Conservation (phyloP, 1,140 invertebrate genomes). For the Brachionus paranguensis region DNA sequence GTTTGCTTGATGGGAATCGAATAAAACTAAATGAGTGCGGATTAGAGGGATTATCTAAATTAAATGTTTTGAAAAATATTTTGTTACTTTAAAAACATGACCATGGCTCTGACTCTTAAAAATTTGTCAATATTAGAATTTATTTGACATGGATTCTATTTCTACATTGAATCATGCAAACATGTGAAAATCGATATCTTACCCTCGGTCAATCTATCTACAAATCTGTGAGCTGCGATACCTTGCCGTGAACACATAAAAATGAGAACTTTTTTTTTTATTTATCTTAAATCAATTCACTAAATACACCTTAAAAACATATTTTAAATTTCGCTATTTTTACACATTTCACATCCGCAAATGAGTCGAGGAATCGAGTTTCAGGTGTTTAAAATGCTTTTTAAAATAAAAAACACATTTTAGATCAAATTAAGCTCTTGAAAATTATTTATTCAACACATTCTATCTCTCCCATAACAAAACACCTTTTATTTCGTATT, state of each 20-base stretch:
- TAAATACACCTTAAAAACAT: neutral
- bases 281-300: neutral
- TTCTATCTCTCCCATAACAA: too few relatives aligned
- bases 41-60: constrained; percentile 18
- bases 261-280: neutral
- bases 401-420: neutral
- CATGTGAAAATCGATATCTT: constrained; percentile 17
- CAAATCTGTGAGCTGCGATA: neutral
- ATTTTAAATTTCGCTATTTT: neutral
- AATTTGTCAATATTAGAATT: neutral
- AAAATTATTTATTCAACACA: neutral
- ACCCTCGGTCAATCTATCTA: neutral
- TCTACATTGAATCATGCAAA: neutral
- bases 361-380: neutral
- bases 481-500: neutral
- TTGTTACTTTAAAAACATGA: constrained; percentile 8
- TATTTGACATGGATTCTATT: neutral
- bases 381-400: neutral
- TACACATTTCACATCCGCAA: neutral
- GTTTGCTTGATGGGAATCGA: neutral
- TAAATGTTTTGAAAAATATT: constrained; percentile 2
- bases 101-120: neutral
- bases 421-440: too few relatives aligned
- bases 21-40: neutral
- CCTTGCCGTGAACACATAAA: neutral